These are phyloP conservation scores for Acronicta psi DNA, from an alignment of 2,888 invertebrate species.

Conservation along the genomic window DNA sequence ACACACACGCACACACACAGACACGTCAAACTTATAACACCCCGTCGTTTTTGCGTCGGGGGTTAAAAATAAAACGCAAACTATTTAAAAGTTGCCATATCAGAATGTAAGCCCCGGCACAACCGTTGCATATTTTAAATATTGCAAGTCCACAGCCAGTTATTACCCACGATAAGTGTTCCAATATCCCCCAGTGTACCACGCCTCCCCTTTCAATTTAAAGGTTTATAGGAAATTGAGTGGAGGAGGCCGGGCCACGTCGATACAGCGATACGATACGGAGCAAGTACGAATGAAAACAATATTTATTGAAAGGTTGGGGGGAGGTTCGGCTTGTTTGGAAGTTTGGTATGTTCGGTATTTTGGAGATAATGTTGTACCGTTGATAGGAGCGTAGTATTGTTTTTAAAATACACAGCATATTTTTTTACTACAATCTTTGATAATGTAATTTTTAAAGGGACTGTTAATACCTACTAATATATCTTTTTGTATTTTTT, in stretches of 20 bases:
- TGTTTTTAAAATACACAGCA: not conserved
- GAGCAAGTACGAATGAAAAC: constrained; percentile 44
- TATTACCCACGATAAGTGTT: constrained; percentile 43
- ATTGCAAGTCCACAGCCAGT: constrained; percentile 24
- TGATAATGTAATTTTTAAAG: too few relatives aligned
- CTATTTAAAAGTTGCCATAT: constrained; percentile 1
- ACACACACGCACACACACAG: too few relatives aligned
- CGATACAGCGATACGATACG: constrained; percentile 41
- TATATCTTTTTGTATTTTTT: too few relatives aligned
- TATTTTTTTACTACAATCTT: too few relatives aligned
- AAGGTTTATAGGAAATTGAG: constrained; percentile 56
- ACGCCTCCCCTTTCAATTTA: constrained; percentile 50
- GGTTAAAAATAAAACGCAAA: constrained; percentile 9
- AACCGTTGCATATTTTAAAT: constrained; percentile 34
- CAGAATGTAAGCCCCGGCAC: not conserved
- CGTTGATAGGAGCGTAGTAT: constrained; percentile 2
- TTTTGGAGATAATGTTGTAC: constrained; percentile 24
- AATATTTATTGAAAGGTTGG: constrained; percentile 44
- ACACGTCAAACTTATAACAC: too few relatives aligned
- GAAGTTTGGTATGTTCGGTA: constrained; percentile 10
- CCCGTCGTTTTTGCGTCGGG: too few relatives aligned
- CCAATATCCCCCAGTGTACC: constrained; percentile 35
- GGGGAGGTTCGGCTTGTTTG: constrained; percentile 5
- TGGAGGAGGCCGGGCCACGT: constrained; percentile 31
- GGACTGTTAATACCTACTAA: too few relatives aligned